Evolutionary conservation across 2,113 vertebrate genomes (phyloP).

Genomic region (Malurus alboscapulatus): DNA sequence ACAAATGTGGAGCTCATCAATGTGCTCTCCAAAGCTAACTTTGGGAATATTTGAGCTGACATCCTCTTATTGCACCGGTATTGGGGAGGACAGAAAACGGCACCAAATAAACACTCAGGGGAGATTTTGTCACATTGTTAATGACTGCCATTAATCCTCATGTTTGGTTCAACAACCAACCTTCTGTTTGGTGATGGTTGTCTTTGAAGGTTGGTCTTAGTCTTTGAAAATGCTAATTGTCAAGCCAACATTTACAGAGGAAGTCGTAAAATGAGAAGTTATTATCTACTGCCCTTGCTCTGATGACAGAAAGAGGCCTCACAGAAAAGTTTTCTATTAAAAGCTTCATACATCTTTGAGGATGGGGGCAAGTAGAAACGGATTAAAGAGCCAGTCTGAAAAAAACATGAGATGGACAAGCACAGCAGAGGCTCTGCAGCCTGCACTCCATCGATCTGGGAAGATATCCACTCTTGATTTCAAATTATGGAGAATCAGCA

Average conservation of each 20-base stretch:
- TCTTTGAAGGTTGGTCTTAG: slow-evolving; percentile 54
- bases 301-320: slow-evolving; percentile 11
- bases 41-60: not conserved
- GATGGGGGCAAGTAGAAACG: slow-evolving; percentile 32
- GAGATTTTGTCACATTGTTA: slow-evolving; percentile 40
- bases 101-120: not conserved
- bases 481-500: not conserved
- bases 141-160: not conserved
- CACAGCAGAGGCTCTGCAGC: not conserved
- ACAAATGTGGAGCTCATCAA: not conserved
- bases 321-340: slow-evolving; percentile 44
- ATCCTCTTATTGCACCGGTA: not conserved
- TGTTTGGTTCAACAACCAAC: not conserved
- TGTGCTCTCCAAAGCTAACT: not conserved
- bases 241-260: slow-evolving; percentile 63
- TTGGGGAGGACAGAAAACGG: not conserved
- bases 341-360: slow-evolving; percentile 2
- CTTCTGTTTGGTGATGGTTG: slow-evolving; percentile 35
- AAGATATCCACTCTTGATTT: not conserved
- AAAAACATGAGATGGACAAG: not conserved
- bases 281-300: slow-evolving; percentile 49
- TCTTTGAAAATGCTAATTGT: slow-evolving; percentile 63
- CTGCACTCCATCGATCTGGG: not conserved
- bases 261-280: slow-evolving; percentile 62
- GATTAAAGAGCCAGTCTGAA: not conserved